Conservation (phyloP, 2,113 vertebrate species). For the Pterocles gutturalis region DNA sequence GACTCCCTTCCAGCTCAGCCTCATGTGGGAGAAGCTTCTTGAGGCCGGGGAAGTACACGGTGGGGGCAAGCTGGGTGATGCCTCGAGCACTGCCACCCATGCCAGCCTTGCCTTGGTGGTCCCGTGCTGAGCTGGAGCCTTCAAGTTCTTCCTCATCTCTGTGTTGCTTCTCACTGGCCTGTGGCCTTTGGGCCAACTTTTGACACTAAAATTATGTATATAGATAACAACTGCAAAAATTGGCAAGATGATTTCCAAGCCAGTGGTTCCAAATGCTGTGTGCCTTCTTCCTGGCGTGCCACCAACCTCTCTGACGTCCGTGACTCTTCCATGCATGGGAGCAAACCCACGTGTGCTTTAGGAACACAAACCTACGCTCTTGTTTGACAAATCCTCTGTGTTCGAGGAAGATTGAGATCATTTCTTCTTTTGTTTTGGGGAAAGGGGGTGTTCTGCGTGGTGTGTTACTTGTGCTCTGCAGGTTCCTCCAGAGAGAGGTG, state of each 20-base stretch:
- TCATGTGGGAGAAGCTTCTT: accelerated
- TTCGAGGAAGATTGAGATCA: background rate
- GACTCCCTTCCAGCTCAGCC: background rate
- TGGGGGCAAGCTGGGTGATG: background rate
- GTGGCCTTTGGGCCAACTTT: background rate
- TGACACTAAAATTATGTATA: background rate
- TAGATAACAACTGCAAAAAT: background rate
- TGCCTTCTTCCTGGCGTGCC: background rate
- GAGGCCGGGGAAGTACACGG: background rate
- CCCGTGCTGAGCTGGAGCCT: background rate
- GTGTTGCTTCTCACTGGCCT: background rate
- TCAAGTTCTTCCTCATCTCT: background rate
- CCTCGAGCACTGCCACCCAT: background rate
- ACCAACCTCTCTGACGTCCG: background rate
- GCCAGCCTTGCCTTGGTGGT: background rate
- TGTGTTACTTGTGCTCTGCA: background rate
- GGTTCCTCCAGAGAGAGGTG: background rate
- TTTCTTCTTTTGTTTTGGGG: slow-evolving; percentile 5
- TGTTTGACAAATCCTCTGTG: slow-evolving; percentile 1
- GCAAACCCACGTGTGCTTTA: background rate
- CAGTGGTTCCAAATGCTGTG: background rate
- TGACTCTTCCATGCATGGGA: background rate
- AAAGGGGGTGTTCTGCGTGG: slow-evolving; percentile 7
- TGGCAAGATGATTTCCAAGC: background rate
- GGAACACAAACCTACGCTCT: background rate